Percentiles rank a stretch among this genome's conserved stretches.
These are phyloP conservation scores for Notamacropus eugenii DNA, from an alignment of 2,797 vertebrate genomes.

Conservation along the genomic window DNA sequence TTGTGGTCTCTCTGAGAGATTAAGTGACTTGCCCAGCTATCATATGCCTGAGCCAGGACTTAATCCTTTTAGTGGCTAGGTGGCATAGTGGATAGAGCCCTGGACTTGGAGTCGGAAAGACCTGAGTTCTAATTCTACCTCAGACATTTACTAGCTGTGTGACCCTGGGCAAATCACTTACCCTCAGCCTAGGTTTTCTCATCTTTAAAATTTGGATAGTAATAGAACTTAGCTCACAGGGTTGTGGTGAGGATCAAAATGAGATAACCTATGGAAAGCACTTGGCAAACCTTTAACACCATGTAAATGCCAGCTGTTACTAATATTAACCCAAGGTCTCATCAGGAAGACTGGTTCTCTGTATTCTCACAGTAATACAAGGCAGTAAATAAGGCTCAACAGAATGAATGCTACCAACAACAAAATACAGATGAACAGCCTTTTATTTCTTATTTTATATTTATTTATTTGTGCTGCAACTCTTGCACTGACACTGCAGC, in stretches of 20 bases:
- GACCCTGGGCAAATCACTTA: background rate
- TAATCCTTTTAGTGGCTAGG: background rate
- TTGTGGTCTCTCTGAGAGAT: background rate
- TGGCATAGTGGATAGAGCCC: background rate
- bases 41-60: background rate
- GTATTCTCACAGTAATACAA: background rate
- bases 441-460: no score
- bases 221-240: background rate
- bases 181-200: background rate
- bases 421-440: background rate
- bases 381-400: background rate
- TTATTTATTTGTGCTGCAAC: no score
- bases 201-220: background rate
- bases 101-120: background rate
- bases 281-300: background rate
- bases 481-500: background rate
- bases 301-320: background rate
- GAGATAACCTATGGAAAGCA: background rate
- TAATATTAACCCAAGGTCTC: background rate
- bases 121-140: background rate
- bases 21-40: background rate
- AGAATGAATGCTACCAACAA: background rate
- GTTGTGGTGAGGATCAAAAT: background rate
- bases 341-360: background rate
- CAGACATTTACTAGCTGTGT: background rate